phyloP scores from a whole-genome alignment of 2,888 invertebrate genomes.

The Junonia oenone region DNA sequence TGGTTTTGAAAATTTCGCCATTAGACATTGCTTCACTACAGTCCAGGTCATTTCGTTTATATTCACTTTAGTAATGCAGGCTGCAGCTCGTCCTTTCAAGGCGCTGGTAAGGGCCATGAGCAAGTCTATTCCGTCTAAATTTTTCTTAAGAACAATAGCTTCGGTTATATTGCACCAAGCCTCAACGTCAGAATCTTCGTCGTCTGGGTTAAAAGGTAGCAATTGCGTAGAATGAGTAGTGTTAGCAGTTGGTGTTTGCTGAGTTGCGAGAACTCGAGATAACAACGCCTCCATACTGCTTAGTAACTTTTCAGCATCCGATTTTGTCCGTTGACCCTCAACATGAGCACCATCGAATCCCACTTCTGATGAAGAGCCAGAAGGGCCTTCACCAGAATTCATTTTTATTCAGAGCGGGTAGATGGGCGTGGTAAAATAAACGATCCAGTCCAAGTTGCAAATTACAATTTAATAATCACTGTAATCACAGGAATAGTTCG shows the following conservation, averaged over 20 bases:
- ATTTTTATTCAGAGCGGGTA: neutral
- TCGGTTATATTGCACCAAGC: constrained; percentile 32
- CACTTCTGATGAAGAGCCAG: constrained; percentile 3
- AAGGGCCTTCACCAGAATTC: constrained; percentile 2
- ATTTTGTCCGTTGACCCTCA: neutral
- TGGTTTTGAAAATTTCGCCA: constrained; percentile 32
- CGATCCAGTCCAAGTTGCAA: neutral
- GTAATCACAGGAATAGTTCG: neutral
- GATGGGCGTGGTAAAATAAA: neutral
- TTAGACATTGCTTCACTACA: constrained; percentile 27
- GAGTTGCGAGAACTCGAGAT: neutral
- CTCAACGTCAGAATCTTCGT: constrained; percentile 28
- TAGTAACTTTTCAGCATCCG: neutral
- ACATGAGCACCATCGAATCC: neutral
- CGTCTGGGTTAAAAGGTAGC: constrained; percentile 27
- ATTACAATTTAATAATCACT: neutral
- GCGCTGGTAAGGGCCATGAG: constrained; percentile 29
- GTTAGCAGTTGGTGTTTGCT: neutral
- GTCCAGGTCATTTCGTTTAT: constrained; percentile 25
- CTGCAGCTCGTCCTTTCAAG: constrained; percentile 31
- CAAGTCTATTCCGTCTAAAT: constrained; percentile 29
- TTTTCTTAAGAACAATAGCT: constrained; percentile 18
- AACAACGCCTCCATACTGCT: neutral
- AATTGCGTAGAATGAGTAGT: neutral
- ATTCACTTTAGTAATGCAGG: constrained; percentile 29